Base-by-base conservation (phyloP, 2,888 invertebrate species). In the Balanococcus diminutus region DNA sequence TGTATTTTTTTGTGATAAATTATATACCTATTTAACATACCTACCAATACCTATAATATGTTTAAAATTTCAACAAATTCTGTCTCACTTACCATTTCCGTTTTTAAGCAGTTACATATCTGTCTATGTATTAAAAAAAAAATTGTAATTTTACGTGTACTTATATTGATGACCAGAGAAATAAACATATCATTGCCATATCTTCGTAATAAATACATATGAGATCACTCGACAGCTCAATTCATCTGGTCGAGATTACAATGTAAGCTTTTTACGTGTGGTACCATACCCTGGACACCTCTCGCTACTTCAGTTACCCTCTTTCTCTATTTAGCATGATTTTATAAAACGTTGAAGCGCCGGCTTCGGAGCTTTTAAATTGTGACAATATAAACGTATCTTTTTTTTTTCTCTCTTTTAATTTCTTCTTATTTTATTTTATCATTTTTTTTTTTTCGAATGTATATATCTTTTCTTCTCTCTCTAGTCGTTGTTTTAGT, bases 281-380 rank as follows among this genome's bases (percentile, higher is more conserved):
- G 67, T 67, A 25, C 67, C 67, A 16, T 11, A 22, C 19, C 22
- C 56, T 67, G 67, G 28, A 67, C 28, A 28, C 25, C 28, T 25
- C 28, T 67, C 67, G 67, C 67, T 67, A 16, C 8, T 67, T 67
- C 67, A 67, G 67, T 67, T 67, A 67, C 51, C 51, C 25, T 25
- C 56, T 22, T 9, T 56, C 2, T 56, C 67, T 67, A 67, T 28
- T 56, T 28, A 67, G 25, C 67, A 67, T 67, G 67, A 56, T 67
- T 67, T 67, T 67, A 14, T 67, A 67, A 19, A 46, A 67, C 28
- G 28, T 67, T 67, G 67, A 67, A 67, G 67, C 67, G 67, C 67
- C 67, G 67, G 67, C 67, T 67, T 67, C 67, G 67, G 67, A 67
- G 67, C 67, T 67, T 67, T 67, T 67, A 28, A 67, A 67, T 67